Base-by-base conservation (phyloP, 2,888 invertebrate genomes). In the Temnothorax ravouxi region DNA sequence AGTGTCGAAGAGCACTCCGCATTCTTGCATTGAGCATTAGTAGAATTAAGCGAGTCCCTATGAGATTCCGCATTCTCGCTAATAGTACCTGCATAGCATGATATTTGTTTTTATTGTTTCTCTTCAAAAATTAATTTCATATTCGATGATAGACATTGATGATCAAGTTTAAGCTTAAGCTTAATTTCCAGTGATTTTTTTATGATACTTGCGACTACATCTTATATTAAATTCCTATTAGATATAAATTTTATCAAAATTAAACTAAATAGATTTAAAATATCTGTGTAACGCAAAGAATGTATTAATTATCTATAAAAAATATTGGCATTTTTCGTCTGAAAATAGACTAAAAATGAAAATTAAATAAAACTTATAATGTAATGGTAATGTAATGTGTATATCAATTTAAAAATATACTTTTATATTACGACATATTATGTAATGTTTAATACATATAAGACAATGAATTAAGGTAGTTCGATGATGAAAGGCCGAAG, bases 1-100 rank as follows among this genome's bases (percentile, higher is more conserved):
- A 92, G 62, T 29, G 91, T 92, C 61, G 93, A 93, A 11, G 92
- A 90, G 47, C 90, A 88, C n/a, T 92, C 92, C 41, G 90, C 54
- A 34, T 72, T 85, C 52, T 91, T 92, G 54, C 88, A 86, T 41
- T 90, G 92, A 50, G 87, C 87, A 50, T 87, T 92, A 72, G 79
- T 91, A 8, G 94, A 91, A 87, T 92, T 93, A 81, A 91, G 86
- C 1, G 93, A 92, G 52, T 92, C 89, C 21, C 88, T 90, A 29
- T 89, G 91, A 34, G 66, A 52, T 25, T 91, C 91, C 2, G 79
- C 86, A 85, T 91, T 93, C 69, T 94, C 94, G 74, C 88, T 90
- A 71, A 93, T 91, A 11, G 94, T 93, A 66, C 93, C 94, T 94
- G 81, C 0, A 25, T 52, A 47, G 29, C 3, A 50, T 0, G 2